These are phyloP conservation scores for Pampus argenteus DNA, from an alignment of 2,797 vertebrate genomes.

Conservation along the genomic window DNA sequence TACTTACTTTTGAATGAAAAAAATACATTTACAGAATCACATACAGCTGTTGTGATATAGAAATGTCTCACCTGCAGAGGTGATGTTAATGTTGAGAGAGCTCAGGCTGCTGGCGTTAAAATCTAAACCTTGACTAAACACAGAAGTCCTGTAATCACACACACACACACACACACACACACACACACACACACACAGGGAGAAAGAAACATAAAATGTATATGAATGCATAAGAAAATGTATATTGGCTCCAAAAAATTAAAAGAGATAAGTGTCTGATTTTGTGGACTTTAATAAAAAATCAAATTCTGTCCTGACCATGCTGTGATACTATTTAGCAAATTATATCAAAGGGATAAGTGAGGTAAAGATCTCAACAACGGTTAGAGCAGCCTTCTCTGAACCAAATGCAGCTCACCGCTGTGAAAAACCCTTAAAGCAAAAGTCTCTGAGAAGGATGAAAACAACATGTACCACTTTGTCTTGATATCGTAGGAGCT, in stretches of 20 bases:
- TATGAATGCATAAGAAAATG: too few species aligned
- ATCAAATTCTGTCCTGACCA: background rate
- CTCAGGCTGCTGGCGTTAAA: constrained; percentile 71
- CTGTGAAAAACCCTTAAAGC: background rate
- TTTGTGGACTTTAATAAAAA: constrained; percentile 9
- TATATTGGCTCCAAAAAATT: background rate
- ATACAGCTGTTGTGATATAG: background rate
- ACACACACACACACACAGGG: constrained; percentile 26
- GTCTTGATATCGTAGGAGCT: constrained; percentile 65
- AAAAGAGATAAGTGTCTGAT: background rate
- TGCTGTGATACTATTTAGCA: constrained; percentile 3
- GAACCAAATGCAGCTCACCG: background rate
- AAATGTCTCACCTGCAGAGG: constrained; percentile 69
- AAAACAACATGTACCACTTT: constrained; percentile 75
- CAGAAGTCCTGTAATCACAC: constrained; percentile 71
- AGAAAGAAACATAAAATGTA: too few species aligned
- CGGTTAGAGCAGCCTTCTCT: background rate
- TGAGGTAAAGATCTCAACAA: background rate
- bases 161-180: constrained; percentile 18
- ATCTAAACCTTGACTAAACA: constrained; percentile 60
- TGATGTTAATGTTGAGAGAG: constrained; percentile 66
- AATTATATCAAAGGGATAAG: background rate
- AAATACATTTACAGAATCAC: background rate
- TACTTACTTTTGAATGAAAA: background rate
- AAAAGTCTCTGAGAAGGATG: background rate